phyloP scores from a whole-genome alignment of 2,113 vertebrate genomes.

The Malurus alboscapulatus region DNA sequence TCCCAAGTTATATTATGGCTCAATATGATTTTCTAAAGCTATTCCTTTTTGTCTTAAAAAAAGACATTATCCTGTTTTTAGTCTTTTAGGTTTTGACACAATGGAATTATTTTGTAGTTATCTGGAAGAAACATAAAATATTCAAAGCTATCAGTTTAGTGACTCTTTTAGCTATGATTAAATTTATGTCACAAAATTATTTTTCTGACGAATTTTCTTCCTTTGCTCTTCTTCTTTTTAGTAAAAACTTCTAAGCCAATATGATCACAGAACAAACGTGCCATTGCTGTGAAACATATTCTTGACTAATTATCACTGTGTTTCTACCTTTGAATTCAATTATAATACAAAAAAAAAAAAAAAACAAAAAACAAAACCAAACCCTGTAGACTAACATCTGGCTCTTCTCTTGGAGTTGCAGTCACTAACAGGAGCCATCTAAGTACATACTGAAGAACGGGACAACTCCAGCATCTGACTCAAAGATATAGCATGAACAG shows the following conservation, averaged over 20 bases:
- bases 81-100: neutral
- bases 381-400: neutral
- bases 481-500: neutral
- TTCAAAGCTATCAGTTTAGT: neutral
- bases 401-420: neutral
- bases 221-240: neutral
- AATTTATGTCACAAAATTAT: neutral
- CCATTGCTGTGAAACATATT: neutral
- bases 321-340: neutral
- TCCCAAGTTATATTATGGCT: neutral
- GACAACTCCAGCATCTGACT: neutral
- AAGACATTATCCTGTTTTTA: neutral
- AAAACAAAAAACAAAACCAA: too few relatives aligned
- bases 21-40: neutral
- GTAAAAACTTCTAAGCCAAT: neutral
- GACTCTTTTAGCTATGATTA: neutral
- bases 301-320: neutral
- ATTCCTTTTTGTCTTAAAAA: neutral
- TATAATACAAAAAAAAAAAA: neutral
- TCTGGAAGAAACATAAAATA: neutral
- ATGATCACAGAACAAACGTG: neutral
- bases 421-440: neutral
- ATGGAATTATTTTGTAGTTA: neutral
- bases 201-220: neutral
- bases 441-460: neutral